Base-by-base conservation (phyloP, 2,113 vertebrate genomes). In the Myrmecobius fasciatus region DNA sequence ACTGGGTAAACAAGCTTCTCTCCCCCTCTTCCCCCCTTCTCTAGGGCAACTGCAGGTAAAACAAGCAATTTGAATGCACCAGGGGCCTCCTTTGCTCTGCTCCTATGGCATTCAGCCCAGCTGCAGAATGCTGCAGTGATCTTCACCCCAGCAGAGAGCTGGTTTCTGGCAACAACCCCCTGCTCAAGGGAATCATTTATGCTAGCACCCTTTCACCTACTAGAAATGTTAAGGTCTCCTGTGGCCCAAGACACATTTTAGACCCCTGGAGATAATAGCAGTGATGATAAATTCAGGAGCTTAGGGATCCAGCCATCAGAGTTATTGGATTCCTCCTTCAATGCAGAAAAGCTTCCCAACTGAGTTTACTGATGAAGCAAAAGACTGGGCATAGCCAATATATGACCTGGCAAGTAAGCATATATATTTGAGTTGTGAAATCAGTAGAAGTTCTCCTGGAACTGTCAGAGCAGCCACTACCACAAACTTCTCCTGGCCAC, bases 1-100 rank as follows among this genome's bases (percentile, higher is more conserved):
- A 95, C 97, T 95, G 96, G 97, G 96, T 97, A 98, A 98, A 98
- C 97, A 98, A 96, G 54, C 93, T 96, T 91, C 96, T 96, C 96
- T 96, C 97, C 95, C 95, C 94, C 89, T 25, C 89, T 94, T 7
- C 43, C 49, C 49, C 49, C 49, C 67, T 83, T 83, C n/a, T 24
- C 67, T 83, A 83, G 67, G 17, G 67, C 67, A 83, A 83, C 36
- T 7, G 8, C n/a, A 83, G 67, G 67, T 83, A 83, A 83, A 83
- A 83, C n/a, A 83, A 83, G 67, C 67, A 22, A 24, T 91, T 91
- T 91, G 89, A 91, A 51, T 91, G 89, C 26, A 52, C 31, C 20
- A 14, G 25, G 31, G 89, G 25, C 89, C 47, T 52, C 6, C 89
- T 91, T 31, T 49, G 8, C 36, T 91, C 36, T 94, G 54, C 6